Conservation (phyloP, 2,888 invertebrate species). For the Aphidoletes aphidimyza region DNA sequence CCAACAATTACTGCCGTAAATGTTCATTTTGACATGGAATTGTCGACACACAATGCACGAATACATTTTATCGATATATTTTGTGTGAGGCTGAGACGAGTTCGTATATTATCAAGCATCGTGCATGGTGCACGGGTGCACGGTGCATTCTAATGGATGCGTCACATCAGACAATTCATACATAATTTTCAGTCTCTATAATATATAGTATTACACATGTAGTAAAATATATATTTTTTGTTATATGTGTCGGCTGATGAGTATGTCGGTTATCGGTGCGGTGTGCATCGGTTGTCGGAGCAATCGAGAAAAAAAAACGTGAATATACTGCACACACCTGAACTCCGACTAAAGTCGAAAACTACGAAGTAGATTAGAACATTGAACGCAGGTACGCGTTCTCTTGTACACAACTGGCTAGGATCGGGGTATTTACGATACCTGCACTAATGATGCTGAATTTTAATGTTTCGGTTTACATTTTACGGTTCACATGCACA, state of each 20-base stretch:
- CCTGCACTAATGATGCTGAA: slow-evolving; percentile 44
- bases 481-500: slow-evolving; percentile 30
- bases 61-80: not conserved
- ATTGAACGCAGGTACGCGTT: not conserved
- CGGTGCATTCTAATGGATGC: not conserved
- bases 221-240: not conserved
- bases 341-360: not conserved
- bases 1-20: no score
- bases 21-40: not conserved
- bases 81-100: not conserved
- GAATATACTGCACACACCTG: not conserved
- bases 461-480: slow-evolving; percentile 48
- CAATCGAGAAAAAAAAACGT: no score
- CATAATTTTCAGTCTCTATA: not conserved
- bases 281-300: no score
- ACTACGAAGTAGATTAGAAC: not conserved
- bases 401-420: no score
- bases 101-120: not conserved
- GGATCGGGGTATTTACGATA: slow-evolving; percentile 44
- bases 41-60: not conserved
- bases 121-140: not conserved
- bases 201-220: no score
- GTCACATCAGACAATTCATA: slow-evolving; percentile 37
- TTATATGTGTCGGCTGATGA: not conserved
- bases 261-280: no score